Base-by-base conservation (phyloP, 2,797 vertebrate genomes). In the Danionella dracula region DNA sequence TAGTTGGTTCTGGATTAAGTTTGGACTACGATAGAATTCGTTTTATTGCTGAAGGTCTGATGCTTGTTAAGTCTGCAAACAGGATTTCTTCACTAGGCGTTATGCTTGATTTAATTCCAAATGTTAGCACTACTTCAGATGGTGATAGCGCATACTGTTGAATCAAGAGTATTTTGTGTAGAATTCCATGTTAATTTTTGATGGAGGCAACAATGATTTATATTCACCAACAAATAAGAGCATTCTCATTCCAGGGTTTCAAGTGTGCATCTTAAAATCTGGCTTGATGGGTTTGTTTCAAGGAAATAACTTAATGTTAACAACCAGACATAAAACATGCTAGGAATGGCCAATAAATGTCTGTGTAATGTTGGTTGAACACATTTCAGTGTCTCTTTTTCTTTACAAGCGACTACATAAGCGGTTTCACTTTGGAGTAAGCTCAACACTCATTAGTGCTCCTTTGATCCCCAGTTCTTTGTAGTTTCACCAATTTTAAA, bases 391-490 rank as follows among this genome's bases (percentile, higher is more conserved):
- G 49, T 6, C 40, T 45, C 32, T 38, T 15, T 38, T 44, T 21
- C 16, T 34, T 50, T 13, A 19, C 27, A 62, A 42, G 59, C n/a
- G 0, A 32, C 45, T 17, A 41, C 46, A 69, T 46, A 70, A 56
- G 56, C 16, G 41, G 10, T 55, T 37, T 44, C 44, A 57, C 60
- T 70, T 41, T 57, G 37, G 13, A 12, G 49, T 46, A 38, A 37
- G 41, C 42, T 54, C 35, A 16, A 20, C 9, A n/a, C 35, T 63
- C 44, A 70, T 70, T 70, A 64, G 44, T 10, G 16, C 8, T 42
- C 34, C 68, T 70, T 70, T 70, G 68, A 70, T 70, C 68, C 57
- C 12, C 5, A 35, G 27, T 57, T 63, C 59, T 70, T 56, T 70
- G 67, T 70, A 63, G 58, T 49, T 62, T 42, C 32, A 38, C 13